Percentiles rank a stretch among this genome's conserved stretches.
These are phyloP conservation scores for Agrochola macilenta DNA, from an alignment of 2,888 invertebrate species.

Conservation along the genomic window DNA sequence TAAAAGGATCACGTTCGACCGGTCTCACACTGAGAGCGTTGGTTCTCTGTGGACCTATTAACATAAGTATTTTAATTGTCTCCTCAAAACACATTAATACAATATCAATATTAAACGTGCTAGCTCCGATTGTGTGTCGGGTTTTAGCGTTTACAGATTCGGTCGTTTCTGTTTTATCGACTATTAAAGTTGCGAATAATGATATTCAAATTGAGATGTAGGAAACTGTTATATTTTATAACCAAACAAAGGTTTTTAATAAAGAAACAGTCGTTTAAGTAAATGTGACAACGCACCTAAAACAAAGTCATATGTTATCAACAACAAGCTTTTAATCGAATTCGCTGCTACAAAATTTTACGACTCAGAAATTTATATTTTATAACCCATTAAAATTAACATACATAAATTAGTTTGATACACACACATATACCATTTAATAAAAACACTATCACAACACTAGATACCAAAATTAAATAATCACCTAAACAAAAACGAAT, in stretches of 20 bases:
- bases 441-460: background rate
- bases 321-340: conserved; percentile 39
- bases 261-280: conserved; percentile 14
- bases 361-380: conserved; percentile 45
- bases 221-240: conserved; percentile 36
- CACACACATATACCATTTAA: background rate
- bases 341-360: conserved; percentile 21
- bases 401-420: conserved; percentile 43
- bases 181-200: conserved; percentile 71
- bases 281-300: conserved; percentile 26
- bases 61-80: conserved; percentile 88
- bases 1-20: conserved; percentile 78
- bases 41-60: conserved; percentile 76
- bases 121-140: conserved; percentile 70
- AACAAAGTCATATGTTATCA: conserved; percentile 39
- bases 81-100: conserved; percentile 57
- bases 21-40: conserved; percentile 75
- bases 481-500: background rate
- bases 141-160: conserved; percentile 62
- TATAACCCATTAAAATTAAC: conserved; percentile 49
- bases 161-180: conserved; percentile 68
- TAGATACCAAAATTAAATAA: background rate
- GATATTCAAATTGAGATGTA: conserved; percentile 67
- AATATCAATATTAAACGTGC: conserved; percentile 74
- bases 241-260: conserved; percentile 25